Conservation (phyloP, 1,140 invertebrate genomes). For the Hylyphantes graminicola region DNA sequence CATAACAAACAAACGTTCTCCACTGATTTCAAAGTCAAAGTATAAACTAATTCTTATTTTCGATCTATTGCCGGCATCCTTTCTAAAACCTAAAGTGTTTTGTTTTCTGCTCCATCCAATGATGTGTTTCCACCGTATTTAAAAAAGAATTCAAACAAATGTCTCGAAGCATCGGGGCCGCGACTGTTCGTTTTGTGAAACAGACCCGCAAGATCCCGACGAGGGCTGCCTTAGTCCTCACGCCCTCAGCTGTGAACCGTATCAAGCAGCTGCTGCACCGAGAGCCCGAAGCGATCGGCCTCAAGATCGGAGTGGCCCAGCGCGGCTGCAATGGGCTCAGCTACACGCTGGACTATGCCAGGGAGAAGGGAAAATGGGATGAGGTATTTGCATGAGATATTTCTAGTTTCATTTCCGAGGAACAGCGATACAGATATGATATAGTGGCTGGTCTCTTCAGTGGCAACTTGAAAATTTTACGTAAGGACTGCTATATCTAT, state of each 20-base stretch:
- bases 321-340: conserved; percentile 98
- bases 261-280: conserved; percentile 68
- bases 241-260: conserved; percentile 28
- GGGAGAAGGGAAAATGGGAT: conserved; percentile 91
- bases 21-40: background rate
- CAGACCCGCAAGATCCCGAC: conserved; percentile 35
- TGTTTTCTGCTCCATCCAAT: background rate
- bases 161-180: conserved; percentile 43
- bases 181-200: conserved; percentile 44
- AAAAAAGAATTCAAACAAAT: conserved; percentile 5
- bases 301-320: conserved; percentile 96
- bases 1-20: no score
- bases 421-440: no score
- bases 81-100: background rate
- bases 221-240: conserved; percentile 38
- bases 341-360: conserved; percentile 96
- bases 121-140: background rate
- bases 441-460: no score
- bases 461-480: background rate
- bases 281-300: conserved; percentile 71
- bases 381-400: conserved; percentile 97
- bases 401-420: no score
- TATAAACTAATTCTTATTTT: background rate
- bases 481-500: no score
- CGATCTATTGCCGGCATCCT: no score